Percentiles rank a stretch among this genome's conserved stretches.
These are phyloP conservation scores for Diuraphis noxia DNA, from an alignment of 1,140 invertebrate species.

Conservation along the genomic window DNA sequence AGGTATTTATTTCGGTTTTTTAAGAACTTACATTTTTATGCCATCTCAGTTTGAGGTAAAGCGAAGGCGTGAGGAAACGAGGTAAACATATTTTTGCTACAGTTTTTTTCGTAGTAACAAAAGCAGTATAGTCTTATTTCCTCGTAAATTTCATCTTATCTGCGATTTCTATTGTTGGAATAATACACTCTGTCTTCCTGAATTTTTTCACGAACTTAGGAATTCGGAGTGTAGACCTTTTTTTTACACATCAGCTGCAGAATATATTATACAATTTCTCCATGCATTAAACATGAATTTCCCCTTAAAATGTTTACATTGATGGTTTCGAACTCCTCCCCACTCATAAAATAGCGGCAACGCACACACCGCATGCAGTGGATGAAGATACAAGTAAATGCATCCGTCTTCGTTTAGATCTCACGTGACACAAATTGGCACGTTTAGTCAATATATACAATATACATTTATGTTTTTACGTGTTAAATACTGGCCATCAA, in stretches of 20 bases:
- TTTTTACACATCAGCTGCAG: not conserved
- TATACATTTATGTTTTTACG: too few relatives aligned
- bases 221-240: not conserved
- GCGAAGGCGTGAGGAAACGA: not conserved
- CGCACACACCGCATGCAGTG: not conserved
- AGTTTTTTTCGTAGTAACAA: not conserved
- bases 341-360: too few relatives aligned
- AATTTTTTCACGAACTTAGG: not conserved
- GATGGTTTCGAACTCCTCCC: too few relatives aligned
- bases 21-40: not conserved
- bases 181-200: not conserved
- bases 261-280: not conserved
- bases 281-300: conserved; percentile 38
- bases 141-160: not conserved
- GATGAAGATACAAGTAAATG: not conserved
- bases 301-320: not conserved
- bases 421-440: not conserved
- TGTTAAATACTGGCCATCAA: not conserved
- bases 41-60: not conserved
- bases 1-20: not conserved
- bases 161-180: not conserved
- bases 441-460: not conserved
- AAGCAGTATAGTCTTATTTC: not conserved
- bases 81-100: not conserved
- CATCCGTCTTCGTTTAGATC: not conserved